Evolutionary conservation across 2,888 invertebrate genomes (phyloP), one percentile per base, ranked within the genome.

Genomic region (Zhuqinia jingwanae): DNA sequence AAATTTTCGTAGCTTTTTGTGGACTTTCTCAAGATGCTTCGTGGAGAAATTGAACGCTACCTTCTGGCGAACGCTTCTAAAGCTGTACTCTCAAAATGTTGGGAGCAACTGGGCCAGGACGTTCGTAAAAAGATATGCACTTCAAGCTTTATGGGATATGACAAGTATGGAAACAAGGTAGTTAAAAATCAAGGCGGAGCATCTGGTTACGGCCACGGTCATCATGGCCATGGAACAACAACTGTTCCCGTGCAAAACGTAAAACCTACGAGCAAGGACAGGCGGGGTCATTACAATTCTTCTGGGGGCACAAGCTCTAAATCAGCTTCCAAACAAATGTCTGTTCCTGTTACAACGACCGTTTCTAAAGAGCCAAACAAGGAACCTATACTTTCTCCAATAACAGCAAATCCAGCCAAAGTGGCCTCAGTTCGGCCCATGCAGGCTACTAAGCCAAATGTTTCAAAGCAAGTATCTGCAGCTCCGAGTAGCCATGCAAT

Each of bases 41-140:
- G 95, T 81, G 92, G 93, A n/a, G 94, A 95, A 63, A 94, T 95
- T 42, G 96, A 96, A 91, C 95, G 95, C 89, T 95, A 95, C 91
- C 93, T 96, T 65, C 94, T 96, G 10, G 93, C 95, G 25, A 95
- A 96, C 91, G 95, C 96, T 15, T 89, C 89, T 2, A 89, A 89
- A 73, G 90, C 90, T 0, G 91, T 91, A 11, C 63, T 91, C 10
- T 90, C 88, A 3, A 90, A 90, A 79, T 79, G 89, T 25, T 91
- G 91, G 91, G 91, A 91, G 42, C 86, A 87, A 47, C 53, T 91
- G 17, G 88, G 90, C 5, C 85, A 89, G 77, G 91, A 89, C 36
- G 87, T 90, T 2, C 85, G 89, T 3, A 89, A 90, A 60, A 83
- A 85, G 42, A 90, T 91, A 8, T 91, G 91, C 63, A 88, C 88